Evolutionary conservation across 2,797 vertebrate genomes (phyloP).

Genomic region (Argya squamiceps): DNA sequence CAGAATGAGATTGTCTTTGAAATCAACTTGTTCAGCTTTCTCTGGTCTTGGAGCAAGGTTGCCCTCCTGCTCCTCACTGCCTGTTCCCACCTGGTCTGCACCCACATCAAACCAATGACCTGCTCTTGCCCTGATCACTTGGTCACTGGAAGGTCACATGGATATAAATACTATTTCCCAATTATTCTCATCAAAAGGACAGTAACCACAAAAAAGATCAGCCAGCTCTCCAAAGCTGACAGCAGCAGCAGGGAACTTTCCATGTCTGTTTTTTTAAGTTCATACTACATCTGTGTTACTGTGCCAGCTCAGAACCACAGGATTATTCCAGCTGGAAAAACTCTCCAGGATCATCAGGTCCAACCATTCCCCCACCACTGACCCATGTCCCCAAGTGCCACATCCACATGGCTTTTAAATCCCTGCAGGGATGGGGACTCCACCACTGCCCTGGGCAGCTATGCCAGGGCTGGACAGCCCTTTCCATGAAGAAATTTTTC

Average conservation of each 20-base stretch:
- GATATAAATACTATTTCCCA: background rate
- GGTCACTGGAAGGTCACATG: slow-evolving; percentile 26
- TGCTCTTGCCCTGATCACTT: background rate
- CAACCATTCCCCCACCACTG: background rate
- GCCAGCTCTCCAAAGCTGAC: background rate
- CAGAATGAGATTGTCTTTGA: background rate
- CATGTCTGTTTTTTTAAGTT: background rate
- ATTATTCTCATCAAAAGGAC: background rate
- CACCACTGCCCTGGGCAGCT: background rate
- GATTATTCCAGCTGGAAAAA: background rate
- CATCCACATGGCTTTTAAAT: fast-evolving
- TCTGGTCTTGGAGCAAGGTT: slow-evolving; percentile 6
- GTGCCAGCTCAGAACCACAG: background rate
- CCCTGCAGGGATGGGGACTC: background rate
- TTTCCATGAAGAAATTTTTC: background rate
- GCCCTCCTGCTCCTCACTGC: background rate
- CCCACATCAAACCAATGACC: background rate
- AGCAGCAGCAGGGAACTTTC: fast-evolving
- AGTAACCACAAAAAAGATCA: background rate
- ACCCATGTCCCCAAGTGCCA: fast-evolving
- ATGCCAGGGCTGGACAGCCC: fast-evolving
- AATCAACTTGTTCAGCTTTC: slow-evolving; percentile 1
- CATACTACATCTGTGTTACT: background rate
- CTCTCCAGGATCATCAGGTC: fast-evolving
- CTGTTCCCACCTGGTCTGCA: background rate